Evolutionary conservation across 2,797 vertebrate genomes (phyloP).

Genomic region (Enteromius fasciolatus): DNA sequence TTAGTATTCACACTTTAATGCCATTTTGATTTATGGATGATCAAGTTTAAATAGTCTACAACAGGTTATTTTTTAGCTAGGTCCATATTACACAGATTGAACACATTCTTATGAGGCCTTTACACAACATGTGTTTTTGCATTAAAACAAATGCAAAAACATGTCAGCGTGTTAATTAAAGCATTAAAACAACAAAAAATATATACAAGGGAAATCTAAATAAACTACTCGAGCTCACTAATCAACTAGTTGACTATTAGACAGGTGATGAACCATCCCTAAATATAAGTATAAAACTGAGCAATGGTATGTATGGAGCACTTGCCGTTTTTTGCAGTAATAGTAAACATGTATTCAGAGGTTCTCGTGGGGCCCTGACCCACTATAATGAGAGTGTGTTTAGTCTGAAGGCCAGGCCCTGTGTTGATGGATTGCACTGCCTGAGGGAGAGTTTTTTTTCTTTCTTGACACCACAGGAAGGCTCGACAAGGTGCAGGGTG

Average conservation of each 20-base stretch:
- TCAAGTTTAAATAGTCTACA: not conserved
- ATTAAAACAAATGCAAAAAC: not conserved
- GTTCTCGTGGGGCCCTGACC: constrained; percentile 61
- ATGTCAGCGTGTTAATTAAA: not conserved
- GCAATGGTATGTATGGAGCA: constrained; percentile 39
- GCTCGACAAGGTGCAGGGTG: constrained; percentile 56
- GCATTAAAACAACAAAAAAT: not conserved
- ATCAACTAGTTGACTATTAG: not conserved
- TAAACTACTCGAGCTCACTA: not conserved
- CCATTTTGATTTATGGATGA: not conserved
- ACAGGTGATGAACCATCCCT: constrained; percentile 11
- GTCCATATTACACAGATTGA: not conserved
- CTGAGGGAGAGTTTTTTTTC: constrained; percentile 57
- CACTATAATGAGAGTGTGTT: constrained; percentile 69
- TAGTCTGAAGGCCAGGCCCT: constrained; percentile 67
- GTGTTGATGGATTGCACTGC: constrained; percentile 65
- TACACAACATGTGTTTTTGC: not conserved
- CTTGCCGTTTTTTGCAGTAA: constrained; percentile 60
- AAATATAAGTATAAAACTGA: constrained; percentile 36
- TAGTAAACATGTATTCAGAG: constrained; percentile 64
- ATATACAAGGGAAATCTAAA: not conserved
- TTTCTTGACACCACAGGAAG: constrained; percentile 58
- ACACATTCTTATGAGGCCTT: not conserved
- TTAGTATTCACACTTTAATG: not conserved
- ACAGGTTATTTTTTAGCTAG: not conserved